A percentile compares a stretch with the other conserved stretches of the same genome.
Conservation (phyloP, 2,797 vertebrate species). For the Neoniphon sammara region DNA sequence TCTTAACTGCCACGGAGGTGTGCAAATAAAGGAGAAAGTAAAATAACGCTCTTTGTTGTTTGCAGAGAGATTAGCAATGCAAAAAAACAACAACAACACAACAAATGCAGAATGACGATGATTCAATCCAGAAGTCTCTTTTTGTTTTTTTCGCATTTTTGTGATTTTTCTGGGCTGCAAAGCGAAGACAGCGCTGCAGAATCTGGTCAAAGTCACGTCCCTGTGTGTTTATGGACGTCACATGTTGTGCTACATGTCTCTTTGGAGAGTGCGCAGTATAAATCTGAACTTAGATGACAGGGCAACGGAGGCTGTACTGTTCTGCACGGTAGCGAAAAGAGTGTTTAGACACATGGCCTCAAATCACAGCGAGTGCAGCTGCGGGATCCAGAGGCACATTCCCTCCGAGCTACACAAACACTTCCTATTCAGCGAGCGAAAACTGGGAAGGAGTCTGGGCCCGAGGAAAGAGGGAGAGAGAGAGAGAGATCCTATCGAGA, state of each 20-base stretch:
- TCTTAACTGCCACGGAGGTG: not conserved
- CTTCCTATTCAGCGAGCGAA: slow-evolving; percentile 69
- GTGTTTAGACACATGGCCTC: slow-evolving; percentile 50
- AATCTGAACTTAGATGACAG: not conserved
- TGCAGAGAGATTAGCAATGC: not conserved
- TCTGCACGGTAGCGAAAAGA: slow-evolving; percentile 53
- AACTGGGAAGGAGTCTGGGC: slow-evolving; percentile 35
- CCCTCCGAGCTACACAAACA: slow-evolving; percentile 63
- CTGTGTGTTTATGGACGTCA: too few relatives aligned
- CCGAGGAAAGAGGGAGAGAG: not conserved
- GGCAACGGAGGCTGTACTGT: not conserved
- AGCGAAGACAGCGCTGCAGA: not conserved
- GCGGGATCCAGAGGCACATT: slow-evolving; percentile 64
- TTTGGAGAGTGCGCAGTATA: not conserved
- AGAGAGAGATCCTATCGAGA: slow-evolving; percentile 20
- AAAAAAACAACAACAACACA: not conserved
- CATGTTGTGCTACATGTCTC: not conserved
- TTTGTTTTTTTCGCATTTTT: slow-evolving; percentile 9
- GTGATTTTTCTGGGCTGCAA: slow-evolving; percentile 3
- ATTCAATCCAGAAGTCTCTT: not conserved
- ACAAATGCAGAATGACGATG: not conserved
- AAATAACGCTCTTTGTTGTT: not conserved
- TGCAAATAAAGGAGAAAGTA: not conserved
- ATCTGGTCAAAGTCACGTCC: not conserved
- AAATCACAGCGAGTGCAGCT: slow-evolving; percentile 58